A percentile compares a stretch with the other conserved stretches of the same genome.
Evolutionary conservation across 92 coral and sea anemone species (phyloP).

Genomic region (Heteractis magnifica): DNA sequence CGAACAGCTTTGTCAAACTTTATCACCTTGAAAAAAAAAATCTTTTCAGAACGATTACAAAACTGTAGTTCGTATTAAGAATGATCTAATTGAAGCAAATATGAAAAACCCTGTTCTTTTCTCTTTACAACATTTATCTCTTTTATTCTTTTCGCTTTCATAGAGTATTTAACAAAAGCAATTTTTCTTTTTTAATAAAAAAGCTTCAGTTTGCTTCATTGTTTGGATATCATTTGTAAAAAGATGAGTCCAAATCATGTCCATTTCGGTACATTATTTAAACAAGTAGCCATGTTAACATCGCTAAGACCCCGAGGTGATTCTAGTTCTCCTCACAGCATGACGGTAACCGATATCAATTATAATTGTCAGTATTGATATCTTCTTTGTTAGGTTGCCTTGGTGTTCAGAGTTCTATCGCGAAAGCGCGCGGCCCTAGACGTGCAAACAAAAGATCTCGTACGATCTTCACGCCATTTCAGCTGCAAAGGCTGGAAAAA

Average conservation of each 20-base stretch:
- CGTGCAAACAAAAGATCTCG: constrained; percentile 56
- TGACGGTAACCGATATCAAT: background rate
- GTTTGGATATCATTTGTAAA: constrained; percentile 1
- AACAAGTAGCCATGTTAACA: background rate
- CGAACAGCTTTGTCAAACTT: background rate
- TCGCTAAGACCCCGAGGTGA: background rate
- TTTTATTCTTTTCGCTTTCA: background rate
- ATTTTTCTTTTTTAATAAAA: background rate
- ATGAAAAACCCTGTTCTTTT: too few species aligned
- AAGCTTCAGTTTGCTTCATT: background rate
- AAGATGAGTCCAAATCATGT: background rate
- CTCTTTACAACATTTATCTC: too few species aligned
- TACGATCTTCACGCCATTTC: constrained; percentile 75
- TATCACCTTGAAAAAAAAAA: background rate
- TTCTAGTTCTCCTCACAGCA: background rate
- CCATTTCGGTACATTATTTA: background rate
- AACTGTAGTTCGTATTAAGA: too few species aligned
- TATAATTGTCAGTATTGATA: background rate
- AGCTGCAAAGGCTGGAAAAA: constrained; percentile 73
- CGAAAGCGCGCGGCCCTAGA: constrained; percentile 28
- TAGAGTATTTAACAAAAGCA: background rate
- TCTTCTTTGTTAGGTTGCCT: constrained; percentile 15
- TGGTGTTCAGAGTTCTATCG: constrained; percentile 11
- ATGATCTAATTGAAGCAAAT: too few species aligned
- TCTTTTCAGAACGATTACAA: background rate